A percentile compares a stretch with the other conserved stretches of the same genome.
Evolutionary conservation across 2,888 invertebrate genomes (phyloP).

Genomic region (Biston betularia): DNA sequence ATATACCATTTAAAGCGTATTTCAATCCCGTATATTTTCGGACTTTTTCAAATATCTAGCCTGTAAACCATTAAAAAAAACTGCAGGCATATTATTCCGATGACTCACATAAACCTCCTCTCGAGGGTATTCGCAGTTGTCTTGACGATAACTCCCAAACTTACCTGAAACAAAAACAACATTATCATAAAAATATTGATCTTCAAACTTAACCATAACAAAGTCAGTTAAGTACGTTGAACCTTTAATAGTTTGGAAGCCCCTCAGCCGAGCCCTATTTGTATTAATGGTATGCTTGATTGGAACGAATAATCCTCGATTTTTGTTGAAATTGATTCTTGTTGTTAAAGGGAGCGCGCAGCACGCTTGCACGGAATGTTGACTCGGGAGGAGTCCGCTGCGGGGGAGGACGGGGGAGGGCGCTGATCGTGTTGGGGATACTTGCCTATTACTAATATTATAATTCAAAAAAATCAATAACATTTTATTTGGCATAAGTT

Average conservation of each 20-base stretch:
- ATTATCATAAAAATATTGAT: conserved; percentile 21
- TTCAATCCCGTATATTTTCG: no score
- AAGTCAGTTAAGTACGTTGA: conserved; percentile 38
- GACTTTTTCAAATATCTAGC: no score
- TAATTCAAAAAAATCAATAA: no score
- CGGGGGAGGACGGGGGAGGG: conserved; percentile 25
- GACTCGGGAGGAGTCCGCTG: conserved; percentile 10
- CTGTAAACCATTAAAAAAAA: background rate
- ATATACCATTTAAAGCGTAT: no score
- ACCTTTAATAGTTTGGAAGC: conserved; percentile 50
- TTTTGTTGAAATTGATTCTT: conserved; percentile 50
- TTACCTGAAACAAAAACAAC: conserved; percentile 56
- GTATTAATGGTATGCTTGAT: conserved; percentile 68
- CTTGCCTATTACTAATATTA: no score
- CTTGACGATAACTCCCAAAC: conserved; percentile 12
- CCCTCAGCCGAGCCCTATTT: conserved; percentile 58
- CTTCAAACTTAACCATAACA: conserved; percentile 6
- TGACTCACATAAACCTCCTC: background rate
- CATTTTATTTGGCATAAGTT: no score
- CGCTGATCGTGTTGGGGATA: no score
- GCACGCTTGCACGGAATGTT: conserved; percentile 31
- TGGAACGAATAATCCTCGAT: conserved; percentile 63
- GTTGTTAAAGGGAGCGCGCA: conserved; percentile 34
- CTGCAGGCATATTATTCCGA: background rate
- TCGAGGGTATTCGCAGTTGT: conserved; percentile 3